A percentile compares a stretch with the other conserved stretches of the same genome.
Conservation (phyloP, 2,888 invertebrate genomes). For the Cephus runcator region DNA sequence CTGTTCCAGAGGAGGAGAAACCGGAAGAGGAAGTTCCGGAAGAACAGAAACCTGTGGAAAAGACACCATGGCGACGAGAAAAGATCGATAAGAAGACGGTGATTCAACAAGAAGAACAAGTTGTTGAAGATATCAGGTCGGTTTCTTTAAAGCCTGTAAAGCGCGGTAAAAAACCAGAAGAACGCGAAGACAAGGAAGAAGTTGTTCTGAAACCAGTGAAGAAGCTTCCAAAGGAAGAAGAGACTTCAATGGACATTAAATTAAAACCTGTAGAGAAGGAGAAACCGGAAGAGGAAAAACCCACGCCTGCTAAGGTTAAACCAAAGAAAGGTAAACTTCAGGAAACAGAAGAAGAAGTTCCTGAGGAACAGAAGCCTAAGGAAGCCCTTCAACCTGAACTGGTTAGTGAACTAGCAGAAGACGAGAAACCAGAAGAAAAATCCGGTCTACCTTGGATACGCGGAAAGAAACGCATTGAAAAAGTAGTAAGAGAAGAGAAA, state of each 20-base stretch:
- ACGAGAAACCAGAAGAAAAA: conserved; percentile 41
- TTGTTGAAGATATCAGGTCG: conserved; percentile 20
- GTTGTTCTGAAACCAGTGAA: conserved; percentile 24
- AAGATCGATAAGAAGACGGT: conserved; percentile 53
- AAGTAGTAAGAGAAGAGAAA: conserved; percentile 17
- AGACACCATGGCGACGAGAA: conserved; percentile 56
- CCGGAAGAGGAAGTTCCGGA: conserved; percentile 37
- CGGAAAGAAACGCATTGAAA: conserved; percentile 40
- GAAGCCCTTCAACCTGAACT: conserved; percentile 31
- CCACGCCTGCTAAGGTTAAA: conserved; percentile 26
- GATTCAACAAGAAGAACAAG: conserved; percentile 32
- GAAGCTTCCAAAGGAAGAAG: conserved; percentile 25
- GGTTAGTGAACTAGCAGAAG: conserved; percentile 36
- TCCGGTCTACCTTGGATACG: conserved; percentile 45
- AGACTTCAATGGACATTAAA: conserved; percentile 32
- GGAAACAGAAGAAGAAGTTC: conserved; percentile 22
- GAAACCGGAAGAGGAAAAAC: conserved; percentile 26
- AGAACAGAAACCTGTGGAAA: conserved; percentile 34
- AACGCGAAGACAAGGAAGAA: conserved; percentile 36
- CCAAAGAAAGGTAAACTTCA: conserved; percentile 18
- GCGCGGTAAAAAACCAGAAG: conserved; percentile 29
- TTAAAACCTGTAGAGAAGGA: conserved; percentile 40
- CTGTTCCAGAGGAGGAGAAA: conserved; percentile 25
- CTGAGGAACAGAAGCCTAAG: conserved; percentile 28
- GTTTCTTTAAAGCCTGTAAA: conserved; percentile 35